Evolutionary conservation across 2,888 invertebrate genomes (phyloP).

Genomic region (Stictocephala bisonia): DNA sequence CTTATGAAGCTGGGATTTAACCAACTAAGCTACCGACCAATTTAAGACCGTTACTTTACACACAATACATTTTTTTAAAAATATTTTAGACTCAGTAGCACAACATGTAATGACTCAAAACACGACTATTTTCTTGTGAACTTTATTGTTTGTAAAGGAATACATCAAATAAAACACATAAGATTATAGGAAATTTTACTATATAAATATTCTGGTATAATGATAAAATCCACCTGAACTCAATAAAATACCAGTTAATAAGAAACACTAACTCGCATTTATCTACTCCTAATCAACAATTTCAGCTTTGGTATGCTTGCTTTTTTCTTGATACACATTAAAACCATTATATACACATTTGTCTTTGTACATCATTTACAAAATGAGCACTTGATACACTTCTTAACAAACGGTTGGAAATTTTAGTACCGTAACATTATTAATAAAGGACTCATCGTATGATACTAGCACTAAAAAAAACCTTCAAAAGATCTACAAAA

Average conservation of each 20-base stretch:
- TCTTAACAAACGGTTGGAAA: constrained; percentile 18
- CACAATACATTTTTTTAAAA: too few relatives aligned
- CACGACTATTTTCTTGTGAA: too few relatives aligned
- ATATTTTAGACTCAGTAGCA: too few relatives aligned
- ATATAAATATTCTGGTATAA: constrained; percentile 42
- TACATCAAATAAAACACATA: too few relatives aligned
- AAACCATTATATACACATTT: constrained; percentile 14
- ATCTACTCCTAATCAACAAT: constrained; percentile 34
- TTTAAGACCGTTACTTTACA: too few relatives aligned
- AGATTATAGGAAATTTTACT: constrained; percentile 35
- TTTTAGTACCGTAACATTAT: too few relatives aligned
- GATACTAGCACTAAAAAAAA: too few relatives aligned
- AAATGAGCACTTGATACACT: constrained; percentile 21
- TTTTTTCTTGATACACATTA: constrained; percentile 20
- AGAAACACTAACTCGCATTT: constrained; percentile 29
- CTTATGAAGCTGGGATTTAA: too few relatives aligned
- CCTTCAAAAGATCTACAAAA: constrained; percentile 31
- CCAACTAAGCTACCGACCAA: too few relatives aligned
- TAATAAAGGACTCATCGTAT: too few relatives aligned
- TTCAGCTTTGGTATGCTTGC: constrained; percentile 35
- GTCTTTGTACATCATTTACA: constrained; percentile 15
- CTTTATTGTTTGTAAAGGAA: too few relatives aligned
- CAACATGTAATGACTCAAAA: too few relatives aligned
- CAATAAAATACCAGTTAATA: constrained; percentile 30
- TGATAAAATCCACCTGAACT: constrained; percentile 35